Percentiles rank a stretch among this genome's conserved stretches.
These are phyloP conservation scores for Dermatemys mawii DNA, from an alignment of 2,113 vertebrate species.

Conservation along the genomic window DNA sequence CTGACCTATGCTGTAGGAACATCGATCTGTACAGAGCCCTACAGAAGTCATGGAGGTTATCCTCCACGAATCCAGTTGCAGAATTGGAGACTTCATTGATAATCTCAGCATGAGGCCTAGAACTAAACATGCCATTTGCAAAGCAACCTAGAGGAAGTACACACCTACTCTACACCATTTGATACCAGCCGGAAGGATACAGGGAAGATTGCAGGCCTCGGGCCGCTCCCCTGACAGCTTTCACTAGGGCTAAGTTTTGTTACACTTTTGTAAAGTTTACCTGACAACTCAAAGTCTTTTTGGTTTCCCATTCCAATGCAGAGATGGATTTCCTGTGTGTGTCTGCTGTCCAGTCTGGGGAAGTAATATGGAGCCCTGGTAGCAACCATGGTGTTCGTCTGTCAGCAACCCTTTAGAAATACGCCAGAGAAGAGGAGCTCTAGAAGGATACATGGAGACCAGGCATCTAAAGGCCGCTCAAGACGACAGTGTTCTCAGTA, in stretches of 20 bases:
- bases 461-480: fast-evolving
- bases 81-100: neutral
- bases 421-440: fast-evolving
- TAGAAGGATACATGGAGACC: neutral
- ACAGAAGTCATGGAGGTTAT: neutral
- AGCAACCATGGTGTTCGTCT: fast-evolving
- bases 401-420: fast-evolving
- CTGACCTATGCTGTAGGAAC: neutral
- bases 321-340: fast-evolving
- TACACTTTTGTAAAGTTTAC: neutral
- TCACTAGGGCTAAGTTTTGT: neutral
- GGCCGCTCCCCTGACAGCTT: neutral
- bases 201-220: neutral
- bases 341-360: neutral
- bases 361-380: neutral
- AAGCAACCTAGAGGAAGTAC: neutral
- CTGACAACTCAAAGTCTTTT: neutral
- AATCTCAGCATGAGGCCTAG: neutral
- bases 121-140: neutral
- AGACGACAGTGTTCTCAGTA: fast-evolving
- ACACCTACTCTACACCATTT: neutral
- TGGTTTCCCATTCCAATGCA: fast-evolving
- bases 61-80: neutral
- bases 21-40: neutral
- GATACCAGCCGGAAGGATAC: neutral